These are phyloP conservation scores for Saccostrea echinata DNA, from an alignment of 1,140 invertebrate species.

Conservation along the genomic window DNA sequence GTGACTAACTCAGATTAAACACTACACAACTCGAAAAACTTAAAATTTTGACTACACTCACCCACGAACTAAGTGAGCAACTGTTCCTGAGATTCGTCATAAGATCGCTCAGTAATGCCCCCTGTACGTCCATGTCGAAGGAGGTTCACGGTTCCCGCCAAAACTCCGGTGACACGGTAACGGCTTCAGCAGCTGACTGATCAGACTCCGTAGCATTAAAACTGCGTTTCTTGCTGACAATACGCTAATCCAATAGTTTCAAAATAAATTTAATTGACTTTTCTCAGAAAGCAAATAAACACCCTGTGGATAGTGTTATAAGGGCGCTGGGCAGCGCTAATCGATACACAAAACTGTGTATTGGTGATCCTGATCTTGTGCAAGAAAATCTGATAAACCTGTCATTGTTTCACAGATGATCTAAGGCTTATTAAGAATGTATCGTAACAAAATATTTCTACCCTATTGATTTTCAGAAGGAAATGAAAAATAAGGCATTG, in stretches of 20 bases:
- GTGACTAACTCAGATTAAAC: not conserved
- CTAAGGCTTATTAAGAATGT: not conserved
- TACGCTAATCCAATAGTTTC: conserved; percentile 29
- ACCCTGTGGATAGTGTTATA: not conserved
- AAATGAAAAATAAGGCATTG: conserved; percentile 1
- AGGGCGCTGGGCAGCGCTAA: conserved; percentile 19
- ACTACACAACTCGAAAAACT: not conserved
- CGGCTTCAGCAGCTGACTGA: not conserved
- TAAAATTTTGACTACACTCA: conserved; percentile 10
- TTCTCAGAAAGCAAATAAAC: conserved; percentile 15
- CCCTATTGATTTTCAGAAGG: conserved; percentile 20
- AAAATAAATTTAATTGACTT: conserved; percentile 38
- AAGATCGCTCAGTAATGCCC: conserved; percentile 40
- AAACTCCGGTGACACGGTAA: not conserved
- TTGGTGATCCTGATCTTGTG: conserved; percentile 5
- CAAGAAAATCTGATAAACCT: conserved; percentile 32
- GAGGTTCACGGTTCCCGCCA: not conserved
- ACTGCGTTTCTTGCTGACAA: not conserved
- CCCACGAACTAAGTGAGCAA: conserved; percentile 39
- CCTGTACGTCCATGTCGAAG: conserved; percentile 41
- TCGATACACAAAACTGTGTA: not conserved
- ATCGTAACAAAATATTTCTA: conserved; percentile 4
- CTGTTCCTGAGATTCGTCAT: conserved; percentile 33
- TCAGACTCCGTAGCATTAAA: not conserved
- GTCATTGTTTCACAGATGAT: conserved; percentile 10